Evolutionary conservation across 1,140 invertebrate species (phyloP).

Genomic region (Drosophila arizonae): DNA sequence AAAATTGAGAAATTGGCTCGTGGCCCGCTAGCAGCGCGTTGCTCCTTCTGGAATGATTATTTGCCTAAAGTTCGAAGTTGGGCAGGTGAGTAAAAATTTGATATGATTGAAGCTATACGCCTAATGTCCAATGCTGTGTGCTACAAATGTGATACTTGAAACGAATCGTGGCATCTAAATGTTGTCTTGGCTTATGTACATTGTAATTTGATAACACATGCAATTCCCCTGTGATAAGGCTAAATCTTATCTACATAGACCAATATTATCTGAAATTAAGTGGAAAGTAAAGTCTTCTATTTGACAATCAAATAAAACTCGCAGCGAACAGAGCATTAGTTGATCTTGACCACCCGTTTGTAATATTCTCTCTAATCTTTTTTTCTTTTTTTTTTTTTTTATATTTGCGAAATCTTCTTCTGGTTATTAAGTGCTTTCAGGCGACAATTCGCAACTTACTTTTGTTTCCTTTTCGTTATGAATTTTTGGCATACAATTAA

Average conservation of each 20-base stretch:
- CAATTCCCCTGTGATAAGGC: too few species aligned
- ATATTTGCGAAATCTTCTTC: not conserved
- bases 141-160: not conserved
- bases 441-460: constrained; percentile 19
- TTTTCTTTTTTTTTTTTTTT: too few species aligned
- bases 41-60: constrained; percentile 98
- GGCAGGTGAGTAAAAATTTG: constrained; percentile 85
- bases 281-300: too few species aligned
- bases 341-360: not conserved
- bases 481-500: constrained; percentile 61
- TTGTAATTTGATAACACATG: too few species aligned
- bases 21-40: constrained; percentile 92
- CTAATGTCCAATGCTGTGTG: not conserved
- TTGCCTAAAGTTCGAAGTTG: constrained; percentile 91
- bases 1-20: constrained; percentile 85
- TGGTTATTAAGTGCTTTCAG: constrained; percentile 37
- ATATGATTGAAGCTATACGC: not conserved
- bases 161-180: too few species aligned
- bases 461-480: constrained; percentile 49
- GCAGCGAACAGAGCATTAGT: not conserved
- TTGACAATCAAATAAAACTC: too few species aligned
- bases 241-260: too few species aligned
- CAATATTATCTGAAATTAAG: too few species aligned
- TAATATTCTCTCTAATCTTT: not conserved
- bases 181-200: too few species aligned